Evolutionary conservation across 2,888 invertebrate species (phyloP), one percentile per base, ranked within the genome.

Genomic region (Synergus itoensis): DNA sequence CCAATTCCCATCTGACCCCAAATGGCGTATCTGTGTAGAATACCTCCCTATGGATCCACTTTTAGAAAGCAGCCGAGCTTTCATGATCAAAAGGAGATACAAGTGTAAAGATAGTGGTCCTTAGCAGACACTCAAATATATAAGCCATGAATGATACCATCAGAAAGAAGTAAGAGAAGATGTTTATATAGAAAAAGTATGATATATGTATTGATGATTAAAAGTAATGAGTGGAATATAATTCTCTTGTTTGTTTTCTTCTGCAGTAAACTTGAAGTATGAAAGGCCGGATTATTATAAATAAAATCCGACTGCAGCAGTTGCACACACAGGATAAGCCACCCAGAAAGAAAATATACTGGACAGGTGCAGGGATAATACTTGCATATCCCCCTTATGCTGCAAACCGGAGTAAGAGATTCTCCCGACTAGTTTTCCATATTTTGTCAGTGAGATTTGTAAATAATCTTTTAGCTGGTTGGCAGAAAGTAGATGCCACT

Each of bases 21-120:
- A 89, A 90, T 90, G 88, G 88, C 85, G 85, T 88, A 89, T 90
- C 87, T 87, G 86, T 89, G 88, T 87, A 84, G 84, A 80, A 80
- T 82, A 84, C 64, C 81, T 86, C 83, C 81, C 84, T 67, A 53
- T 80, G 81, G 83, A 60, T 57, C 48, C 16, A 48, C 28, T 48
- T 69, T 45, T 14, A 14, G 48, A 1, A 48, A 48, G 40, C 60
- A 48, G 48, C 77, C 65, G 43, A 48, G 45, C 69, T 48, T 48
- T 48, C 28, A 69, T 36, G 69, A 69, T 69, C 48, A 36, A 69
- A 69, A 48, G 28, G 3, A 48, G 28, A 69, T 48, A 28, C 9
- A 28, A 48, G 14, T 45, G 43, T 41, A 45, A 67, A 67, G 45
- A 67, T 67, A 45, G 67, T 45, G 18, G 40, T 41, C 43, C 21